A percentile compares a stretch with the other conserved stretches of the same genome.
Conservation (phyloP, 1,140 invertebrate species). For the Lordiphosa stackelbergi region DNA sequence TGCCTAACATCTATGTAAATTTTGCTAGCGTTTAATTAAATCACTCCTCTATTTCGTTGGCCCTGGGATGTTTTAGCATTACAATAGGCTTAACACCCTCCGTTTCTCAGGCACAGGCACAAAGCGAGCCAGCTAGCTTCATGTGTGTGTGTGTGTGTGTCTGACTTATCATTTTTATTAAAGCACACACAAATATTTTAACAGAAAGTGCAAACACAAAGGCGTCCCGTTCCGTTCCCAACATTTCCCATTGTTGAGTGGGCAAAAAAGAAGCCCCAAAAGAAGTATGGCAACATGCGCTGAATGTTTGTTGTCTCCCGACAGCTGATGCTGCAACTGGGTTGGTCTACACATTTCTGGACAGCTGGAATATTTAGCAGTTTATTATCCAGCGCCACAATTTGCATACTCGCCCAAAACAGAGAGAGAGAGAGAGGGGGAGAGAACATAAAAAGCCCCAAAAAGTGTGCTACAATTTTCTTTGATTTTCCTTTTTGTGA, state of each 20-base stretch:
- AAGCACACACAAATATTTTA: constrained; percentile 50
- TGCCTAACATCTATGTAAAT: constrained; percentile 9
- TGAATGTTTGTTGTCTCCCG: constrained; percentile 5
- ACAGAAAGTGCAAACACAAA: constrained; percentile 44
- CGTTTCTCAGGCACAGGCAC: constrained; percentile 2
- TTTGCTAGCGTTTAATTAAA: constrained; percentile 42
- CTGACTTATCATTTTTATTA: constrained; percentile 55
- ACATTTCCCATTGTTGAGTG: constrained; percentile 7
- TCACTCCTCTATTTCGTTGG: constrained; percentile 23
- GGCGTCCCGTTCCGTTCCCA: constrained; percentile 1
- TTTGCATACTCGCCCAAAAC: constrained; percentile 4
- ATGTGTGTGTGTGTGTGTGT: constrained; percentile 5
- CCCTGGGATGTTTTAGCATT: constrained; percentile 37
- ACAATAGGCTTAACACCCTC: constrained; percentile 30
- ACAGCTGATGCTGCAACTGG: constrained; percentile 8
- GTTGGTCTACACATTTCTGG: constrained; percentile 4
- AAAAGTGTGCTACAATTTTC: neutral
- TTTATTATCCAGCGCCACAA: constrained; percentile 5
- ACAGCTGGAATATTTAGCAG: constrained; percentile 12
- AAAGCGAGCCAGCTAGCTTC: too few species aligned
- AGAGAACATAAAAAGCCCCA: neutral
- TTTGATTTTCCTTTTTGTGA: constrained; percentile 8
- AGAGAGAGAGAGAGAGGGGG: neutral
- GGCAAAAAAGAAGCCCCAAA: constrained; percentile 5
- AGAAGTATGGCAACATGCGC: constrained; percentile 1